Conservation (phyloP, 2,888 invertebrate genomes). For the Cyaniris semiargus region DNA sequence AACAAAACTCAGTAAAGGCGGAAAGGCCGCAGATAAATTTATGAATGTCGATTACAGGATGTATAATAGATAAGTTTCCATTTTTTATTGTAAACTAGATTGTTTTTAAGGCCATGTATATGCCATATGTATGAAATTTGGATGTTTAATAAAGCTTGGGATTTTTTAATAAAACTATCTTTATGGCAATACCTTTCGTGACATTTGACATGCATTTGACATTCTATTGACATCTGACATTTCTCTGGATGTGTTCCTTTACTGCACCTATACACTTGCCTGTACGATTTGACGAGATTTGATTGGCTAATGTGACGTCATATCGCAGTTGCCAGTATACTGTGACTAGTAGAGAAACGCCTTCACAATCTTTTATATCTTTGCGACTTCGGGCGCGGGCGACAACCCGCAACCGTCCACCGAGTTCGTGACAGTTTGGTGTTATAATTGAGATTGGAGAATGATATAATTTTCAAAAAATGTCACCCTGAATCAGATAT, state of each 20-base stretch:
- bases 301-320: background rate
- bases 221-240: background rate
- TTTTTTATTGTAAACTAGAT: too few relatives aligned
- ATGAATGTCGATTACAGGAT: too few relatives aligned
- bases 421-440: conserved; percentile 26
- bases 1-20: too few relatives aligned
- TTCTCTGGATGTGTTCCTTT: background rate
- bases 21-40: too few relatives aligned
- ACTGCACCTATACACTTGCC: background rate
- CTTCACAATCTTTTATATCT: background rate
- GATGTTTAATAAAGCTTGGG: too few relatives aligned
- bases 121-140: too few relatives aligned
- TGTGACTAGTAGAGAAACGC: background rate
- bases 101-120: too few relatives aligned
- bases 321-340: background rate
- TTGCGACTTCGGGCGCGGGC: background rate
- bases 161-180: too few relatives aligned
- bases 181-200: background rate
- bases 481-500: conserved; percentile 19
- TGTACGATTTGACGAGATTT: background rate
- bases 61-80: too few relatives aligned
- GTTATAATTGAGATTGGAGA: conserved; percentile 3
- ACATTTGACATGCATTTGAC: background rate
- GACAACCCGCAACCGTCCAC: background rate
- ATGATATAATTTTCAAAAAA: conserved; percentile 30